phyloP scores from a whole-genome alignment of 2,888 invertebrate species.

The Adineta ricciae region DNA sequence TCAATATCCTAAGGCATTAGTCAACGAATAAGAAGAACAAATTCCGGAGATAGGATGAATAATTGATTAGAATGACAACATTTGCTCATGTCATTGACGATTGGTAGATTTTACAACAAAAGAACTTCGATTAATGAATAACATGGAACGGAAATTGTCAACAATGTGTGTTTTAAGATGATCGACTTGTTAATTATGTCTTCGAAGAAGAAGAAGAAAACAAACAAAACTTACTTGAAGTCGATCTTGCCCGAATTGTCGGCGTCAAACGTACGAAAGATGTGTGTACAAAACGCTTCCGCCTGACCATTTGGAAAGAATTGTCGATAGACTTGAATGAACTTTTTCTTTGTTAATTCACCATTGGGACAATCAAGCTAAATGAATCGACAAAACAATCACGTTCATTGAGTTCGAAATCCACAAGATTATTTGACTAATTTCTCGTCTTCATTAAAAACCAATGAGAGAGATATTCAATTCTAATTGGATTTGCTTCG shows the following conservation, averaged over 20 bases:
- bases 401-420: background rate
- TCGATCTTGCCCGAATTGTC: slow-evolving; percentile 33
- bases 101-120: background rate
- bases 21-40: background rate
- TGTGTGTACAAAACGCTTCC: slow-evolving; percentile 32
- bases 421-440: background rate
- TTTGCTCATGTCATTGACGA: background rate
- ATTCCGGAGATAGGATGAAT: background rate
- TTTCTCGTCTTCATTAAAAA: background rate
- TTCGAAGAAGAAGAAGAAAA: background rate
- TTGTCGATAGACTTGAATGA: slow-evolving; percentile 33
- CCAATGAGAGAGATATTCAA: no score
- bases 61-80: background rate
- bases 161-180: background rate
- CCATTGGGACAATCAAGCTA: slow-evolving; percentile 33
- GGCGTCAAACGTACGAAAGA: slow-evolving; percentile 32
- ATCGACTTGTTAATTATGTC: background rate
- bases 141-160: background rate
- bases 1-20: background rate
- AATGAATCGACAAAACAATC: background rate
- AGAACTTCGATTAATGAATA: background rate
- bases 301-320: slow-evolving; percentile 33
- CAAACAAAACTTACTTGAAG: slow-evolving; percentile 23
- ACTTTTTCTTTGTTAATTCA: slow-evolving; percentile 31
- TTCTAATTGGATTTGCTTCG: no score